Percentiles rank a stretch among this genome's conserved stretches.
These are phyloP conservation scores for Sinodicranocentrus sp. DNA, from an alignment of 2,888 invertebrate species.

Conservation along the genomic window DNA sequence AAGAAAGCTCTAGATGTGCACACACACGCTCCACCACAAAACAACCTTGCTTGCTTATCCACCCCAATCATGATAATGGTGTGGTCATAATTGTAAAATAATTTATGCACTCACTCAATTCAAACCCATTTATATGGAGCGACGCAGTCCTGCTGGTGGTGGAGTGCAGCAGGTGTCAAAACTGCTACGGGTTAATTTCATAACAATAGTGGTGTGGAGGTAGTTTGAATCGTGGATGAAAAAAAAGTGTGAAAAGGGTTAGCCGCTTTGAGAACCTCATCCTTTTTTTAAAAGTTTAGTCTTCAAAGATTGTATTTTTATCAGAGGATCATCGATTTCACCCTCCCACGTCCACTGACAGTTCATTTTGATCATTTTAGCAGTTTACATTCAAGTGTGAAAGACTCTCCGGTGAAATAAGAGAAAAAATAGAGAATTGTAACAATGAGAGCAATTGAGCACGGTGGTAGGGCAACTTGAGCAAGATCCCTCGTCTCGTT, in stretches of 20 bases:
- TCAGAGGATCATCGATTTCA: slow-evolving; percentile 54
- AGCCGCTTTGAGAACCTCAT: slow-evolving; percentile 26
- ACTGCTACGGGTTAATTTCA: slow-evolving; percentile 58
- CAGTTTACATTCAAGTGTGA: no score
- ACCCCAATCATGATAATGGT: not conserved
- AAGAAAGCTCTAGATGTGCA: not conserved
- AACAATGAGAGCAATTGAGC: slow-evolving; percentile 57
- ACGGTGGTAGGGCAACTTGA: not conserved
- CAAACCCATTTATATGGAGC: not conserved
- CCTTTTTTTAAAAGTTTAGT: slow-evolving; percentile 3
- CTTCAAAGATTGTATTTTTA: slow-evolving; percentile 42
- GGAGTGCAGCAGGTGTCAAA: slow-evolving; percentile 65
- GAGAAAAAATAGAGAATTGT: slow-evolving; percentile 31
- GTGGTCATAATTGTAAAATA: slow-evolving; percentile 4
- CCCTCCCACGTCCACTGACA: slow-evolving; percentile 43
- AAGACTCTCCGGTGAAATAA: slow-evolving; percentile 29
- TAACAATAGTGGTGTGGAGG: slow-evolving; percentile 16
- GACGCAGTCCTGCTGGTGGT: not conserved
- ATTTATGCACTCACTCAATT: not conserved
- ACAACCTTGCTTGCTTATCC: not conserved
- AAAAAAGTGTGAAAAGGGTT: not conserved
- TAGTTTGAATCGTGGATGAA: not conserved
- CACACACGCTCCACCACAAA: not conserved
- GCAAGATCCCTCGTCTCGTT: not conserved
- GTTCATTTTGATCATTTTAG: not conserved